Conservation (phyloP, 2,888 invertebrate genomes). For the Agrotis segetum region DNA sequence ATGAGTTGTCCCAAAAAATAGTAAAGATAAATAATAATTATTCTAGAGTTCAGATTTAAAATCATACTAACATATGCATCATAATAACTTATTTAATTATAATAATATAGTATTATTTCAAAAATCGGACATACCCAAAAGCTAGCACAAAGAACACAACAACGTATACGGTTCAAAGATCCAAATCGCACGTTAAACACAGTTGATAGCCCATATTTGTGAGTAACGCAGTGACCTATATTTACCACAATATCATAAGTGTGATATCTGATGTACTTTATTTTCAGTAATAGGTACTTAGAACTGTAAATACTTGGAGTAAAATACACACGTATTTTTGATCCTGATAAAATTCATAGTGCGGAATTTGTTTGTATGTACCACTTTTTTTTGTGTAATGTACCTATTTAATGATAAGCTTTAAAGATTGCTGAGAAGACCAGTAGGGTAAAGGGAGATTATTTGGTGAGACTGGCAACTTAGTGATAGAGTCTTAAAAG, state of each 20-base stretch:
- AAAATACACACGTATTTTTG: background rate
- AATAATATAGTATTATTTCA: background rate
- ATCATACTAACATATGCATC: too few species aligned
- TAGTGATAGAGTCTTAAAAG: too few species aligned
- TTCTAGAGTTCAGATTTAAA: too few species aligned
- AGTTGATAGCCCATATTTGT: constrained; percentile 45
- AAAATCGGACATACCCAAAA: background rate
- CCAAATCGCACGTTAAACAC: constrained; percentile 38
- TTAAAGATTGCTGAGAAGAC: too few species aligned
- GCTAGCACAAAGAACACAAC: constrained; percentile 15
- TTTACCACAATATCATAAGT: constrained; percentile 41
- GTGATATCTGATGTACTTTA: constrained; percentile 20
- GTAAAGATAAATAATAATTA: too few species aligned
- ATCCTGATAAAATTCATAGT: background rate
- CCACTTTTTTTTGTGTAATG: too few species aligned
- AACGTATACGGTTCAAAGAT: constrained; percentile 32
- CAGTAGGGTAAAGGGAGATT: too few species aligned
- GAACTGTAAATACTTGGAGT: constrained; percentile 7
- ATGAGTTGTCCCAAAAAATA: too few species aligned
- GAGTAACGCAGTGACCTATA: constrained; percentile 34
- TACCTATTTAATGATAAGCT: too few species aligned
- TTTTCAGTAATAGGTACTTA: constrained; percentile 17
- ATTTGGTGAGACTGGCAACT: too few species aligned
- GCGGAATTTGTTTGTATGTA: background rate
- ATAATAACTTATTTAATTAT: background rate